Conservation (phyloP, 2,888 invertebrate species). For the Drosophila diplacantha region DNA sequence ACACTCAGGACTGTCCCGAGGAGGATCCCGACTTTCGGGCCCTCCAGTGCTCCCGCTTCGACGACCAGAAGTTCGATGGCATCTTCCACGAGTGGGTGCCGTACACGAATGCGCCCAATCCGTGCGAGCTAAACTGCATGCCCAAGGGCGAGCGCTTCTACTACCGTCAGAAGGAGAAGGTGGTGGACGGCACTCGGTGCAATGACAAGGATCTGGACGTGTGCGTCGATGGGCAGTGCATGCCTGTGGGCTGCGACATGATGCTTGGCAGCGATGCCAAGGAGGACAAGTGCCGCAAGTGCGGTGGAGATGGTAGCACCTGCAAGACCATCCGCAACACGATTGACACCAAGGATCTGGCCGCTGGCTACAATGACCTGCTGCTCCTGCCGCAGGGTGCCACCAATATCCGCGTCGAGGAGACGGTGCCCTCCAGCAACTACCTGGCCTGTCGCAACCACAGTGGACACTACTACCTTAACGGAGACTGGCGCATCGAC, state of each 20-base stretch:
- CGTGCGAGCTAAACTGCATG: constrained; percentile 97
- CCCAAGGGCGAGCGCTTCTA: constrained; percentile 94
- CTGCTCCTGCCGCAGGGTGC: constrained; percentile 94
- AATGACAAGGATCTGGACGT: constrained; percentile 90
- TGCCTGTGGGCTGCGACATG: constrained; percentile 96
- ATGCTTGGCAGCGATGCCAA: constrained; percentile 91
- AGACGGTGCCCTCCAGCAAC: constrained; percentile 90
- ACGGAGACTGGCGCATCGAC: constrained; percentile 96
- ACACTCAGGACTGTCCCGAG: constrained; percentile 92
- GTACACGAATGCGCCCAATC: constrained; percentile 90
- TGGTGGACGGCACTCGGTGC: constrained; percentile 91
- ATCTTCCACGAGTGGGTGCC: constrained; percentile 92
- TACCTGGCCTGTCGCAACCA: constrained; percentile 92
- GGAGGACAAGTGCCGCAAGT: constrained; percentile 94
- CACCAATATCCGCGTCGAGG: constrained; percentile 90
- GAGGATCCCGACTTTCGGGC: constrained; percentile 88
- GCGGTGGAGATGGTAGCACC: constrained; percentile 93
- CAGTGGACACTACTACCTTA: constrained; percentile 91
- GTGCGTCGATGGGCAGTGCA: constrained; percentile 95
- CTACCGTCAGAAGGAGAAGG: constrained; percentile 88
- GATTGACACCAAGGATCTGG: constrained; percentile 85
- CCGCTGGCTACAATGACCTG: constrained; percentile 93
- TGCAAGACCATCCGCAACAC: constrained; percentile 88
- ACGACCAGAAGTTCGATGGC: constrained; percentile 89
- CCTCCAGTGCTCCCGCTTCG: constrained; percentile 92